Conservation (phyloP, 2,888 invertebrate genomes). For the Brenthis ino region DNA sequence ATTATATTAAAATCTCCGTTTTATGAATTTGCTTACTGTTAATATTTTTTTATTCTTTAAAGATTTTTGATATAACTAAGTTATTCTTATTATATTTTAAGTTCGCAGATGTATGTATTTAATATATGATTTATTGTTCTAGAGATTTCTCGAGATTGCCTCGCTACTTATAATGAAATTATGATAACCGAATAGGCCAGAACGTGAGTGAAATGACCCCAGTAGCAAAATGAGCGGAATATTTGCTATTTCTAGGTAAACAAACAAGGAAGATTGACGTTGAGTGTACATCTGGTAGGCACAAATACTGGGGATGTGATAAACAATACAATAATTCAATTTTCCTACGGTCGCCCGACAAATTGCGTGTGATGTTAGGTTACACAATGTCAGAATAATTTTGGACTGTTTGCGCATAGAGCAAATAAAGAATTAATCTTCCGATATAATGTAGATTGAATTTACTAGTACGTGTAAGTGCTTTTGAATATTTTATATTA, state of each 20-base stretch:
- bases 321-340: constrained; percentile 78
- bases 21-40: neutral
- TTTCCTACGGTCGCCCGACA: constrained; percentile 63
- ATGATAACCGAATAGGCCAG: constrained; percentile 71
- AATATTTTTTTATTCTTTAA: neutral
- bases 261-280: constrained; percentile 78
- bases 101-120: constrained; percentile 1
- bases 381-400: constrained; percentile 37
- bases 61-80: neutral
- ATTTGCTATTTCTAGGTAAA: constrained; percentile 80
- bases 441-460: neutral
- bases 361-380: constrained; percentile 63
- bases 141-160: constrained; percentile 33
- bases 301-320: constrained; percentile 75
- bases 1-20: neutral
- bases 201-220: constrained; percentile 71
- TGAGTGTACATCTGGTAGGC: constrained; percentile 78
- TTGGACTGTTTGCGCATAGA: constrained; percentile 22
- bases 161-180: constrained; percentile 55
- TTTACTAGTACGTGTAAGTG: neutral
- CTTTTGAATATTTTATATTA: neutral
- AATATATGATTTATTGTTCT: constrained; percentile 8
- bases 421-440: constrained; percentile 42
- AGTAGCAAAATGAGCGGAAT: constrained; percentile 51
- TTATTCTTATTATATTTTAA: no score